These are phyloP conservation scores for Bombus consobrinus DNA, from an alignment of 1,140 invertebrate species.

Conservation along the genomic window DNA sequence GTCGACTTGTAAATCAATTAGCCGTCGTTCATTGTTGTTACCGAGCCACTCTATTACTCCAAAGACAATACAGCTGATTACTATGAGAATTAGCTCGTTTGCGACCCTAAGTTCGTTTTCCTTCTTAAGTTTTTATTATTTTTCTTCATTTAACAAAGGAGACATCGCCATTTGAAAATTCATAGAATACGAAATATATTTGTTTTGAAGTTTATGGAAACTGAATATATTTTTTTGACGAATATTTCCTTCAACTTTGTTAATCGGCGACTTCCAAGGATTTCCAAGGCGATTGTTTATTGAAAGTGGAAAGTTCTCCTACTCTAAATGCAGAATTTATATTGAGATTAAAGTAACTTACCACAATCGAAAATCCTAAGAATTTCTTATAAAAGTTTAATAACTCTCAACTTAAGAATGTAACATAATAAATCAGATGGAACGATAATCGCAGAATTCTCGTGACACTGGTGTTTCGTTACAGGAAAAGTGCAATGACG, in stretches of 20 bases:
- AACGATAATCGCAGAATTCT: neutral
- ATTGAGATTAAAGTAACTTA: too few species aligned
- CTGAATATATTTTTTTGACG: too few species aligned
- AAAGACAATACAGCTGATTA: neutral
- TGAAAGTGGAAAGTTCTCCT: neutral
- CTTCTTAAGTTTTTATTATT: too few species aligned
- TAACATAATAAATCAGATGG: neutral
- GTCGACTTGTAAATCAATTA: slow-evolving; percentile 40
- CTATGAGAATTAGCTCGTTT: neutral
- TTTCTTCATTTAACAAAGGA: neutral
- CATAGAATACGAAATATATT: neutral
- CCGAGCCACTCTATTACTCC: neutral
- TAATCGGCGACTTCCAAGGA: neutral
- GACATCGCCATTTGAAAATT: neutral
- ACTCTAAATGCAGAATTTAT: neutral
- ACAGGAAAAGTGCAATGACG: neutral
- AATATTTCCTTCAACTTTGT: neutral
- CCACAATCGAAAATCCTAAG: neutral
- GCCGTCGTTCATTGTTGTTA: slow-evolving; percentile 4
- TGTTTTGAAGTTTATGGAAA: too few species aligned
- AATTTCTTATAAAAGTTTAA: neutral
- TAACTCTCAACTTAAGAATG: neutral
- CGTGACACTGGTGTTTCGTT: neutral
- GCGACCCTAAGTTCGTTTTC: too few species aligned
- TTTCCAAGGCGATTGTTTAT: neutral